Conservation (phyloP, 2,797 vertebrate species). For the Sebastiscus albofasciatus region DNA sequence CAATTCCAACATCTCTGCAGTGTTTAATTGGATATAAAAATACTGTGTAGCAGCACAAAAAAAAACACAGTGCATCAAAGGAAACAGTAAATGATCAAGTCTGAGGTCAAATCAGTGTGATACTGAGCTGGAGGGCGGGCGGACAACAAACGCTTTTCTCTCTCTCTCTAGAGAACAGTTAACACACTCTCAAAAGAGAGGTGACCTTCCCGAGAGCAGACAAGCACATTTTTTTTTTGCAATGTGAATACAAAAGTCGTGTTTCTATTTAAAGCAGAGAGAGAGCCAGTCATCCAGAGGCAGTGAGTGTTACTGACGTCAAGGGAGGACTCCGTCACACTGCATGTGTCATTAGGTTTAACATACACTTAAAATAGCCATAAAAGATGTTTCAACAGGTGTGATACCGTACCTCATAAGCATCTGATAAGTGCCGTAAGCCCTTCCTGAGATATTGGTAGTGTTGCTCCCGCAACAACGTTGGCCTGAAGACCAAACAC, state of each 20-base stretch:
- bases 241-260: not conserved
- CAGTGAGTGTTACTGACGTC: not conserved
- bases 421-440: conserved; percentile 92
- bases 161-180: not conserved
- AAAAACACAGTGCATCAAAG: not conserved
- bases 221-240: not conserved
- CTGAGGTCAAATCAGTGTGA: not conserved
- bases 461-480: conserved; percentile 92
- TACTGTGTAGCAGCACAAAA: too few relatives aligned
- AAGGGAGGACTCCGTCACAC: not conserved
- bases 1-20: not conserved
- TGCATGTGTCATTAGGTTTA: not conserved
- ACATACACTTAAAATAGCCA: not conserved
- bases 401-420: conserved; percentile 89
- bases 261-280: conserved; percentile 16
- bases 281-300: not conserved
- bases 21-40: not conserved
- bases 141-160: not conserved
- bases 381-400: not conserved
- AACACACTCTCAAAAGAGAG: not conserved
- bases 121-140: not conserved
- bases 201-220: conserved; percentile 16
- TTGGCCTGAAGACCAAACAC: conserved; percentile 79
- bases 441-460: conserved; percentile 96
- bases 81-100: not conserved